phyloP scores from a whole-genome alignment of 2,888 invertebrate genomes.

The Formica aserva region DNA sequence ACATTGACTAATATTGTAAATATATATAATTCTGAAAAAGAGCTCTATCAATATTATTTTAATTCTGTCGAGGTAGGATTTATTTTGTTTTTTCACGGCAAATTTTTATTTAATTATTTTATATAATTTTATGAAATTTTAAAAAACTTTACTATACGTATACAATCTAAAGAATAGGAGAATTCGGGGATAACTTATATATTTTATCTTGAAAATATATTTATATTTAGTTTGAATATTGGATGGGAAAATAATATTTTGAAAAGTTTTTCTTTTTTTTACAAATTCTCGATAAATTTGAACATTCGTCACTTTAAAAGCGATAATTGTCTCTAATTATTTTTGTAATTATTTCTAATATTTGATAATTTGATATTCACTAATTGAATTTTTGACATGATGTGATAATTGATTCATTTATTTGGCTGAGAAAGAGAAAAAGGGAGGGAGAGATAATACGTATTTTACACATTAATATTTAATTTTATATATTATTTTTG shows the following conservation, averaged over 20 bases:
- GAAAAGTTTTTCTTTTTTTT: neutral
- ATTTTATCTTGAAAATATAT: neutral
- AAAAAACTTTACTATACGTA: neutral
- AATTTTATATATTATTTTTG: neutral
- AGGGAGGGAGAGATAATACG: neutral
- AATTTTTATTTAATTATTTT: neutral
- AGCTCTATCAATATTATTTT: neutral
- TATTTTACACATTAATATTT: neutral
- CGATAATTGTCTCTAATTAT: neutral
- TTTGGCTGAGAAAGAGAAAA: neutral
- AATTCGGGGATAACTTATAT: neutral
- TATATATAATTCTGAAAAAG: neutral
- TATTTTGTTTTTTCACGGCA: neutral
- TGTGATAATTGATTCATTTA: neutral
- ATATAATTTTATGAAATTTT: neutral
- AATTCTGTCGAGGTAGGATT: neutral
- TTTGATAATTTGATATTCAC: neutral
- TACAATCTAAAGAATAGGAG: neutral
- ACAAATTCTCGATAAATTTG: neutral
- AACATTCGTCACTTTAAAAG: neutral
- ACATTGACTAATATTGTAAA: conserved; percentile 15
- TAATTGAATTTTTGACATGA: neutral
- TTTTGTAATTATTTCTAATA: neutral
- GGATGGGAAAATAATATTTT: neutral
- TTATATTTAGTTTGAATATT: neutral